phyloP scores from a whole-genome alignment of 2,888 invertebrate genomes.

The Leuctra nigra region DNA sequence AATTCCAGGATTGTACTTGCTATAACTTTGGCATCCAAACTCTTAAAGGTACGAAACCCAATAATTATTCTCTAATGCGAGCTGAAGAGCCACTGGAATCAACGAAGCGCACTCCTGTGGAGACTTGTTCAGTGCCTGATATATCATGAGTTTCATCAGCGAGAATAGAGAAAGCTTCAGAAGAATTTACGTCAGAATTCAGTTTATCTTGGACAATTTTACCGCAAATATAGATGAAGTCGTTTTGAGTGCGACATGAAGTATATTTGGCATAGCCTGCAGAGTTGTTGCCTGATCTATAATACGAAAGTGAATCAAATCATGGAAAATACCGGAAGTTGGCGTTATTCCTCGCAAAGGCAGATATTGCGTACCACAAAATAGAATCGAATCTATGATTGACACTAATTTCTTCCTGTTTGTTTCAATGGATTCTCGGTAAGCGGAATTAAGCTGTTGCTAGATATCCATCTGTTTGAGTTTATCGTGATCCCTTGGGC shows the following conservation, averaged over 20 bases:
- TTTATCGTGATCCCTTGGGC: no score
- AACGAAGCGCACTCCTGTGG: conserved; percentile 29
- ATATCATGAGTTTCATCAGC: conserved; percentile 34
- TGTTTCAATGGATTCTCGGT: background rate
- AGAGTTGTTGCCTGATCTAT: background rate
- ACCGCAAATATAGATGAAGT: conserved; percentile 31
- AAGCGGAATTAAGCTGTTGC: conserved; percentile 1
- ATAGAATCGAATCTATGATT: conserved; percentile 8
- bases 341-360: conserved; percentile 11
- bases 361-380: conserved; percentile 12
- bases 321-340: conserved; percentile 4
- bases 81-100: background rate
- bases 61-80: conserved; percentile 22
- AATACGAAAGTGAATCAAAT: conserved; percentile 6
- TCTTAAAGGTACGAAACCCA: conserved; percentile 23
- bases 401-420: conserved; percentile 8
- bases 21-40: conserved; percentile 24
- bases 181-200: conserved; percentile 15
- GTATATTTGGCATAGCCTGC: conserved; percentile 5
- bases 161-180: conserved; percentile 29
- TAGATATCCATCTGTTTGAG: no score
- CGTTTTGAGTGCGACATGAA: conserved; percentile 23
- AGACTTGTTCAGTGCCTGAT: conserved; percentile 33
- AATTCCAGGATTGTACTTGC: conserved; percentile 24
- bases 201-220: conserved; percentile 29